Evolutionary conservation across 2,797 vertebrate genomes (phyloP).

Genomic region (Peromyscus melanophrys): DNA sequence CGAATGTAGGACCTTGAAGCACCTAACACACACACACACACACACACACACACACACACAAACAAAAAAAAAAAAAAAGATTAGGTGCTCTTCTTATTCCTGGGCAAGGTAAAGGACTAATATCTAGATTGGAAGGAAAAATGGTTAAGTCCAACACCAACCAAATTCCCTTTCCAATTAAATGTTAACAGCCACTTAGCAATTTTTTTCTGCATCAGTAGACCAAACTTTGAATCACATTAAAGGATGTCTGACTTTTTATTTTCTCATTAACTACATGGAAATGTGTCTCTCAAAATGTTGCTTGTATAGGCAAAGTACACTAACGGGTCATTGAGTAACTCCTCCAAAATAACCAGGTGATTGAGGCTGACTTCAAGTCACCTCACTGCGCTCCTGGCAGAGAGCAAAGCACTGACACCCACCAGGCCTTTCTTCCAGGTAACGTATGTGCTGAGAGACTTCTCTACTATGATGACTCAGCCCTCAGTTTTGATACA

Average conservation of each 20-base stretch:
- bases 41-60: not conserved
- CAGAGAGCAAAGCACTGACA: not conserved
- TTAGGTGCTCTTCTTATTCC: not conserved
- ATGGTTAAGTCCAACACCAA: not conserved
- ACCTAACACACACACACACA: no score
- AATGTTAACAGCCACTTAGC: conserved; percentile 57
- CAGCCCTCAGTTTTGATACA: not conserved
- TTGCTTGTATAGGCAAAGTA: conserved; percentile 20
- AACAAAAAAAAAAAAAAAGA: not conserved
- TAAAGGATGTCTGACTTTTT: conserved; percentile 50
- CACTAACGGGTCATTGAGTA: not conserved
- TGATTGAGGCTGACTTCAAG: not conserved
- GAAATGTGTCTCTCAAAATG: conserved; percentile 42
- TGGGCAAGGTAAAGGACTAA: not conserved
- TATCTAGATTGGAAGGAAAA: not conserved
- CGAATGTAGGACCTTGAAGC: not conserved
- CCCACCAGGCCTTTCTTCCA: not conserved
- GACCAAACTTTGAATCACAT: conserved; percentile 48
- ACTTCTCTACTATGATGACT: not conserved
- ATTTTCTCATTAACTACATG: conserved; percentile 25
- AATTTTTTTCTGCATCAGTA: conserved; percentile 25
- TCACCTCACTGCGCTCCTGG: not conserved
- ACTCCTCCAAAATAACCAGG: not conserved
- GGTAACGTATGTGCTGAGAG: accelerated
- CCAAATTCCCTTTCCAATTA: conserved; percentile 53